These are phyloP conservation scores for Cerastis rubricosa DNA, from an alignment of 2,888 invertebrate species.

Conservation along the genomic window DNA sequence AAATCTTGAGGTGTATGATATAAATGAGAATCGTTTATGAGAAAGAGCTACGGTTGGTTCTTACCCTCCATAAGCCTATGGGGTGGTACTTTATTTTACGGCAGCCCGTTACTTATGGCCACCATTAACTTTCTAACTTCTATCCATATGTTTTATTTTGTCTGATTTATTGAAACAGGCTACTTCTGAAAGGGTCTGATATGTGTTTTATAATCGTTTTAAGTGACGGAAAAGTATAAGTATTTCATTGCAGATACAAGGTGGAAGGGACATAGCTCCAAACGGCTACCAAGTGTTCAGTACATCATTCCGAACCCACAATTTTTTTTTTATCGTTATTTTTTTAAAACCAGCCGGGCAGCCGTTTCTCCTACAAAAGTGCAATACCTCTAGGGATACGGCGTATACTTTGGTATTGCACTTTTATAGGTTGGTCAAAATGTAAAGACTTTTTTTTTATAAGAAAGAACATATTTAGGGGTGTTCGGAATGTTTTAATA, in stretches of 20 bases:
- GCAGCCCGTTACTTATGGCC: constrained; percentile 9
- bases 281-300: too few species aligned
- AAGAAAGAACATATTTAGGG: too few species aligned
- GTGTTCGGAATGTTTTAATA: too few species aligned
- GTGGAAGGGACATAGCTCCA: too few species aligned
- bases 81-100: constrained; percentile 24
- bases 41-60: constrained; percentile 14
- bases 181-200: neutral
- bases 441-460: too few species aligned
- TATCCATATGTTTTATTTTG: constrained; percentile 9
- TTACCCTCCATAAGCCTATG: constrained; percentile 11
- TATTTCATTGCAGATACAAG: neutral
- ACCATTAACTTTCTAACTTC: constrained; percentile 15
- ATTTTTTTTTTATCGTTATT: too few species aligned
- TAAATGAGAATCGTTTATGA: constrained; percentile 36
- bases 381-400: too few species aligned
- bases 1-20: constrained; percentile 15
- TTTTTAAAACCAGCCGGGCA: too few species aligned
- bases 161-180: constrained; percentile 16
- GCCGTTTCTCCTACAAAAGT: too few species aligned
- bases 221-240: neutral
- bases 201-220: neutral
- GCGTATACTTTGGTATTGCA: too few species aligned
- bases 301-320: too few species aligned
- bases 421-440: too few species aligned